Conservation (phyloP, 2,113 vertebrate genomes). For the Uria aalge region DNA sequence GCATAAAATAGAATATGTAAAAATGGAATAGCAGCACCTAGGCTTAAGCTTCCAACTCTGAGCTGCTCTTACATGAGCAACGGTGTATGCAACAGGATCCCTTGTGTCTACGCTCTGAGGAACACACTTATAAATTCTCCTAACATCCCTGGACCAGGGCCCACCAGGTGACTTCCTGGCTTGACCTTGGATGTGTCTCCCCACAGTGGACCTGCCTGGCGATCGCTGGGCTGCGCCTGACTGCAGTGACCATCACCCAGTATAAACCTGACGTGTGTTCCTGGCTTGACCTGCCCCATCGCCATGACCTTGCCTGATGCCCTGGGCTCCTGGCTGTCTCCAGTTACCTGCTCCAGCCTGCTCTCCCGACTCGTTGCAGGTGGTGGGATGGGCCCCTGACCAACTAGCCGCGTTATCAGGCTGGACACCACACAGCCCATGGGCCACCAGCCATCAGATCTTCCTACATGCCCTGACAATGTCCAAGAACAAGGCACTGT, state of each 20-base stretch:
- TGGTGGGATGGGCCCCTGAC: not conserved
- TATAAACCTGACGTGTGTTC: rapidly evolving
- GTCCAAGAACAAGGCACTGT: rapidly evolving
- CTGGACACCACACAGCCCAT: not conserved
- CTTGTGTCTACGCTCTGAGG: rapidly evolving
- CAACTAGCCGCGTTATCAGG: not conserved
- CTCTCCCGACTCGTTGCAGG: not conserved
- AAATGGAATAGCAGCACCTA: not conserved
- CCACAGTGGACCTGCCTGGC: rapidly evolving
- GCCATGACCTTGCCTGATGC: not conserved
- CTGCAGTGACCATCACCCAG: rapidly evolving
- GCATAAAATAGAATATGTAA: not conserved
- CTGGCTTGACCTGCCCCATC: not conserved
- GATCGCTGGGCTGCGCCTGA: not conserved
- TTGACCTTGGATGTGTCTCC: not conserved
- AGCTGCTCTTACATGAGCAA: not conserved
- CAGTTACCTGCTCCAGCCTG: too few species aligned
- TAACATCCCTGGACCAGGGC: not conserved
- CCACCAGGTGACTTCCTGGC: not conserved
- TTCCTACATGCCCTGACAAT: not conserved
- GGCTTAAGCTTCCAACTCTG: not conserved
- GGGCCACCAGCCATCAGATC: not conserved
- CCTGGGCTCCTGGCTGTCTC: not conserved
- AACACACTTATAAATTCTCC: not conserved
- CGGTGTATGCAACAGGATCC: rapidly evolving